A percentile compares a stretch with the other conserved stretches of the same genome.
Conservation (phyloP, 2,113 vertebrate species). For the Rhinoptilus africanus region DNA sequence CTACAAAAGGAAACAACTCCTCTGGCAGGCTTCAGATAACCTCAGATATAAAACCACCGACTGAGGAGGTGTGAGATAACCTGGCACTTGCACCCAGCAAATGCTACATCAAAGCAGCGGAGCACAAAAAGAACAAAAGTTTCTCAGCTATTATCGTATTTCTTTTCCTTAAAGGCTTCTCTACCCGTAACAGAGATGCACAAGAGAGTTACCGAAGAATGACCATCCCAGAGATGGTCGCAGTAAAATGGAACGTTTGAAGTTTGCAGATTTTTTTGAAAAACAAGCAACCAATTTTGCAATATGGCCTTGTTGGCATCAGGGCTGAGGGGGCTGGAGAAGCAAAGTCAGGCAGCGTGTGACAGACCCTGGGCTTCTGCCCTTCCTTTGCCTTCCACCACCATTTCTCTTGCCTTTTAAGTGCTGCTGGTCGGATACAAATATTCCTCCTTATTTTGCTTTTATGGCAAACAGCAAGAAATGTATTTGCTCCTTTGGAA, state of each 20-base stretch:
- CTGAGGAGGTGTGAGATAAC: neutral
- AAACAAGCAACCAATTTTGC: neutral
- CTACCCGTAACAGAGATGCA: neutral
- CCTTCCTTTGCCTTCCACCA: neutral
- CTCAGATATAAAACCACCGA: neutral
- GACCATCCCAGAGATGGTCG: neutral
- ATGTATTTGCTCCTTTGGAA: neutral
- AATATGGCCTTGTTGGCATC: neutral
- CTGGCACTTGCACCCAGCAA: neutral
- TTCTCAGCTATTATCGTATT: fast-evolving
- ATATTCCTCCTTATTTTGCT: neutral
- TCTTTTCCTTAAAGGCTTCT: neutral
- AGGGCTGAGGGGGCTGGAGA: neutral
- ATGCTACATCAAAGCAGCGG: fast-evolving
- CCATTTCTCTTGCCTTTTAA: neutral
- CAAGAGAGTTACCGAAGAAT: neutral
- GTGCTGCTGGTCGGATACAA: neutral
- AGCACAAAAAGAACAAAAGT: neutral
- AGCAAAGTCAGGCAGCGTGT: neutral
- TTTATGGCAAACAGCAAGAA: neutral
- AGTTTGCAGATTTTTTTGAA: neutral
- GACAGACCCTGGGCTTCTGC: neutral
- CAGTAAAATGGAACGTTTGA: neutral
- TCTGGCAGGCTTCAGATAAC: neutral
- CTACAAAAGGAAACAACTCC: neutral